phyloP scores from a whole-genome alignment of 2,797 vertebrate species.

The Pipistrellus pipistrellus region DNA sequence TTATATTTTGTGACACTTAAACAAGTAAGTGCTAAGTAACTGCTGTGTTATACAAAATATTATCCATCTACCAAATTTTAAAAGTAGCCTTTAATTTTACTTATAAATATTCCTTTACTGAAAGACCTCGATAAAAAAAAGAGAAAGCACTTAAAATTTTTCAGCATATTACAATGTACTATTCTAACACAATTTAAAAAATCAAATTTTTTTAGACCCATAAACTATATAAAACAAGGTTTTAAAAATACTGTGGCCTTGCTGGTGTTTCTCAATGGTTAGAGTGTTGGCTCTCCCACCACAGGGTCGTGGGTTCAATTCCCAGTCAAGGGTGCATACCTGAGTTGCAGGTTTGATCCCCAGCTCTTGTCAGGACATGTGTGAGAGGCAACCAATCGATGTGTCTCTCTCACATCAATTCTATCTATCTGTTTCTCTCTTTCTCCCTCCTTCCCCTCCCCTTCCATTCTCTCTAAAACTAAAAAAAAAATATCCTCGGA shows the following conservation, averaged over 20 bases:
- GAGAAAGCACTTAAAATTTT: constrained; percentile 18
- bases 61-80: background rate
- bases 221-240: background rate
- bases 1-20: constrained; percentile 31
- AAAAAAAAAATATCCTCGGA: background rate
- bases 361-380: background rate
- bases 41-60: background rate
- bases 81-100: constrained; percentile 40
- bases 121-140: constrained; percentile 47
- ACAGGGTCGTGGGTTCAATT: background rate
- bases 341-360: background rate
- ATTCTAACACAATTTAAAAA: background rate
- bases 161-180: constrained; percentile 1
- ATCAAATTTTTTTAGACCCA: background rate
- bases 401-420: background rate
- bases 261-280: background rate
- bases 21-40: constrained; percentile 38
- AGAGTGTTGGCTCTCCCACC: background rate
- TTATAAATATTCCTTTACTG: constrained; percentile 29
- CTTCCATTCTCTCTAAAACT: background rate
- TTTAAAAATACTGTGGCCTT: background rate
- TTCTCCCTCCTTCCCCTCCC: too few species aligned
- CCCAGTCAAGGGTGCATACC: background rate
- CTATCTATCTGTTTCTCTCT: background rate
- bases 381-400: background rate